Evolutionary conservation across 2,113 vertebrate genomes (phyloP).

Genomic region (Sitta europaea): DNA sequence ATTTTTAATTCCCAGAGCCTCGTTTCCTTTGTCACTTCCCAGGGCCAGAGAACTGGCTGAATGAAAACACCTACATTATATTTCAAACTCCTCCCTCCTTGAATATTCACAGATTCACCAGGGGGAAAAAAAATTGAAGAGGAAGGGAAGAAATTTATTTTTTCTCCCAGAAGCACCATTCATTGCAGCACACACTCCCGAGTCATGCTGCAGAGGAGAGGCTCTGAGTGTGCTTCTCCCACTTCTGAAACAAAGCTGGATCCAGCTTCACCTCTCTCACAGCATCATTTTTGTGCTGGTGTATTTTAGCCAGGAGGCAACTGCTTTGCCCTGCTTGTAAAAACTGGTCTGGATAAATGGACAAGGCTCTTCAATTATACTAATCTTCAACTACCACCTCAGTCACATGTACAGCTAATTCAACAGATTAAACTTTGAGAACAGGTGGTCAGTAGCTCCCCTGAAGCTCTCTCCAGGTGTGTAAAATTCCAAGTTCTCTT

Average conservation of each 20-base stretch:
- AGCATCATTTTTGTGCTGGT: background rate
- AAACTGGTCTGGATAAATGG: background rate
- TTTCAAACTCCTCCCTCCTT: background rate
- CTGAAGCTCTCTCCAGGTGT: background rate
- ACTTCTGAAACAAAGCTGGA: background rate
- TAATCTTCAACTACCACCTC: background rate
- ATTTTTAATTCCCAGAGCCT: background rate
- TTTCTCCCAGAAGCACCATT: background rate
- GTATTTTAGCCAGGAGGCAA: background rate
- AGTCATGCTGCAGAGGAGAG: background rate
- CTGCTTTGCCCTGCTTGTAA: background rate
- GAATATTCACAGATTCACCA: background rate
- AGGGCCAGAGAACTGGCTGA: background rate
- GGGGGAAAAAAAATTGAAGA: background rate
- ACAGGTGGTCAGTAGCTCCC: background rate
- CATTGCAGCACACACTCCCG: fast-evolving
- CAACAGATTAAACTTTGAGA: background rate
- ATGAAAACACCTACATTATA: background rate
- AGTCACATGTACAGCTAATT: background rate
- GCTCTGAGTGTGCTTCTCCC: background rate
- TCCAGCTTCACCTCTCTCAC: background rate
- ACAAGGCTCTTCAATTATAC: background rate
- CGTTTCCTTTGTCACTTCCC: background rate
- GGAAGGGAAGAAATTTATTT: background rate
- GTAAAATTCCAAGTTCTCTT: background rate